Evolutionary conservation across 2,113 vertebrate species (phyloP), one percentile per base, ranked within the genome.

Genomic region (Chaenogobius annularis): DNA sequence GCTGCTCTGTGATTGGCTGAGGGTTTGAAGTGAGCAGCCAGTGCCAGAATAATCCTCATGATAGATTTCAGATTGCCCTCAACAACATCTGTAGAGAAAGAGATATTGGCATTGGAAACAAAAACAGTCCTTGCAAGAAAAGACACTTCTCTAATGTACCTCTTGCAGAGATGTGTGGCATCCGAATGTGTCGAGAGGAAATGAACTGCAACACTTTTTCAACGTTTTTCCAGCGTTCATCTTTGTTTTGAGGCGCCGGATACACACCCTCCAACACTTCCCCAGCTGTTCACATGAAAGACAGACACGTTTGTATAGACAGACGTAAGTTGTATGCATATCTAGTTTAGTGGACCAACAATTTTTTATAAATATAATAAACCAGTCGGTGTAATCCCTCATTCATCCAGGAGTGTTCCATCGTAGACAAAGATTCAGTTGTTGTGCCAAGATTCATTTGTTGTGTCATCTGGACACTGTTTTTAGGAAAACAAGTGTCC

Each of bases 1-100:
- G 86, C 74, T 4, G 87, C 58, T 66, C 90, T 90, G 22, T 94
- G 91, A 85, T 73, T 92, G 89, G 89, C 81, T 1, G 91, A 91
- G 0, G 98, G 97, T 69, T 98, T 99, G 93, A 99, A 99, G 79
- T 99, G 98, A 70, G 97, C 98, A 2, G 98, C 98, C 85, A 99
- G 82, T 5, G 96, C 97, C 80, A 99, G 93, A 85, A 99, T 96
- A 65, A 98, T 87, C 90, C 97, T 94, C 98, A 99, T 98, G 73
- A 94, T 94, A n/a, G 95, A 96, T 88, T 99, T 99, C 80, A 99
- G 85, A 89, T 99, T 98, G 9, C 97, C 97, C 1, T 98, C 96
- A 19, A 98, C 94, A 0, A 99, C 96, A 86, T 99, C 97, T 99
- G 85, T 55, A 71, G 68, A 68, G 19, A 70, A 74, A 67, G 70